Evolutionary conservation across 2,888 invertebrate genomes (phyloP).

Genomic region (Neoascia interrupta): DNA sequence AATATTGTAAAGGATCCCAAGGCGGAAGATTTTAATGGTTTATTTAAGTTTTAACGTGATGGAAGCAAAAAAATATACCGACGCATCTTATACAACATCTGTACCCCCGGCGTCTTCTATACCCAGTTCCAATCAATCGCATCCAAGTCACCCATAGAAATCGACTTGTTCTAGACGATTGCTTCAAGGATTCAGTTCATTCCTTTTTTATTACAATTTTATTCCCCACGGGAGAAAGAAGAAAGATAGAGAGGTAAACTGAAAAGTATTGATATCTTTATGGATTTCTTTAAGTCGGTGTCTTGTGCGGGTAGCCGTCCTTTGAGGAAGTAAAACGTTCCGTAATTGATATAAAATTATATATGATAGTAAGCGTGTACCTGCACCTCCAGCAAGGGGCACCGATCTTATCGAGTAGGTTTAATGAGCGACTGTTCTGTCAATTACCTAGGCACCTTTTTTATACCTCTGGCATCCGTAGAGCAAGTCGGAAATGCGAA

Average conservation of each 20-base stretch:
- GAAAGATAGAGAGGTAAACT: background rate
- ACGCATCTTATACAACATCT: background rate
- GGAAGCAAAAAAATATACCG: conserved; percentile 12
- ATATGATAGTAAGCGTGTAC: too few species aligned
- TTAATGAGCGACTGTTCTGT: conserved; percentile 39
- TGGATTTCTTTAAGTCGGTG: conserved; percentile 9
- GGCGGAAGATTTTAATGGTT: conserved; percentile 68
- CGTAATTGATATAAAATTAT: conserved; percentile 43
- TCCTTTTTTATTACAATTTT: too few species aligned
- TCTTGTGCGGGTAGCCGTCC: conserved; percentile 14
- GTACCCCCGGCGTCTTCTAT: background rate
- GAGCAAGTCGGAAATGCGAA: conserved; percentile 16
- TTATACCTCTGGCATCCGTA: conserved; percentile 13
- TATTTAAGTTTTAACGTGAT: conserved; percentile 45
- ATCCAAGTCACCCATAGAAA: conserved; percentile 16
- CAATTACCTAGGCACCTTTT: conserved; percentile 32
- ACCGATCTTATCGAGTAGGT: conserved; percentile 25
- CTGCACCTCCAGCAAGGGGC: background rate
- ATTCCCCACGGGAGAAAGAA: background rate
- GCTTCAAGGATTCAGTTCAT: too few species aligned
- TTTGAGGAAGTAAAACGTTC: conserved; percentile 32
- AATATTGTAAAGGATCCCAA: conserved; percentile 58
- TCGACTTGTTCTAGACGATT: conserved; percentile 24
- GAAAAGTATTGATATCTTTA: conserved; percentile 16
- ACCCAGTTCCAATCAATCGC: conserved; percentile 57